These are phyloP conservation scores for Hydrophis major DNA, from an alignment of 2,797 vertebrate species.

Conservation along the genomic window DNA sequence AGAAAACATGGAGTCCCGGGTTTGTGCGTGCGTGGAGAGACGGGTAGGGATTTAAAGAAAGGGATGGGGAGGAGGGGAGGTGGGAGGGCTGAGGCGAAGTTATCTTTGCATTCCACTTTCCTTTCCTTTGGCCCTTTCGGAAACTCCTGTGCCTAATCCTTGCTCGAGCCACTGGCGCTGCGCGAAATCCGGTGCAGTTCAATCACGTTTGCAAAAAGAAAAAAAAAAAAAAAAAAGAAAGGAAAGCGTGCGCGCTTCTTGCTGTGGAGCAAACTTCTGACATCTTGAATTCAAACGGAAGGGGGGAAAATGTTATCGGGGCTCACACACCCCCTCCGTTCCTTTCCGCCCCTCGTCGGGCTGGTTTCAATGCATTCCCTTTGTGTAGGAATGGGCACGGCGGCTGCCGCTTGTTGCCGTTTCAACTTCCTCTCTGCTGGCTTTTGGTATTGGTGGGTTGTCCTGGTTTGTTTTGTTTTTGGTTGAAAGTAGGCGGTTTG, in stretches of 20 bases:
- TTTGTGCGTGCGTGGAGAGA: slow-evolving; percentile 13
- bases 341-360: neutral
- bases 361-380: neutral
- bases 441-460: neutral
- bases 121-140: neutral
- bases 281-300: slow-evolving; percentile 1
- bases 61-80: neutral
- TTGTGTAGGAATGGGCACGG: slow-evolving; percentile 24
- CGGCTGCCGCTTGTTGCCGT: slow-evolving; percentile 9
- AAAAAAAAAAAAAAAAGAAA: no score
- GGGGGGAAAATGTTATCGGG: neutral
- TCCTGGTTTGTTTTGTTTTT: neutral
- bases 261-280: neutral
- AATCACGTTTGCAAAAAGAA: neutral
- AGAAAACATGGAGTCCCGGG: slow-evolving; percentile 44
- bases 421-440: neutral
- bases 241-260: neutral
- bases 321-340: neutral
- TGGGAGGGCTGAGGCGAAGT: neutral
- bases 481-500: neutral
- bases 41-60: slow-evolving; percentile 28
- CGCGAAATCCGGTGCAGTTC: neutral
- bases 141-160: neutral
- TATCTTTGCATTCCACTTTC: neutral
- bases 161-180: neutral